These are phyloP conservation scores for Pseudobourletiella spinata DNA, from an alignment of 1,140 invertebrate genomes.

Conservation along the genomic window DNA sequence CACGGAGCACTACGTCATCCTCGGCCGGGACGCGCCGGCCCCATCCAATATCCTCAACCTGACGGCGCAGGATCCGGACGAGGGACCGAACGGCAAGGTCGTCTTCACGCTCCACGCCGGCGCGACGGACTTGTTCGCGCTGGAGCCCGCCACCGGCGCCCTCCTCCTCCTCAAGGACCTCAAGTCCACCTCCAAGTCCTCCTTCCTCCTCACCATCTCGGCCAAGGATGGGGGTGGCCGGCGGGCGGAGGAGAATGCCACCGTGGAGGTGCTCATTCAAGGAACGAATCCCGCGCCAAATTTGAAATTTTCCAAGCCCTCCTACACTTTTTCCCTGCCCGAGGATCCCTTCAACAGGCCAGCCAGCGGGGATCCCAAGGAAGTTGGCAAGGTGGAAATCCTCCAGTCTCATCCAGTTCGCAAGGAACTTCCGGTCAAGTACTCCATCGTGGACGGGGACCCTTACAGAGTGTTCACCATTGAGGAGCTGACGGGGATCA, in stretches of 20 bases:
- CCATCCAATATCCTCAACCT: constrained; percentile 62
- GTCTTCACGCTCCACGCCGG: constrained; percentile 60
- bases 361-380: constrained; percentile 62
- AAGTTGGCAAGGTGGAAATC: constrained; percentile 67
- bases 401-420: constrained; percentile 36
- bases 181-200: constrained; percentile 42
- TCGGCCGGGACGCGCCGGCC: constrained; percentile 54
- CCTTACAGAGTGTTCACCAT: constrained; percentile 66
- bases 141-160: constrained; percentile 66
- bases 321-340: constrained; percentile 15
- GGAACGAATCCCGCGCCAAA: constrained; percentile 44
- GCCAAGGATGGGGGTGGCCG: constrained; percentile 69
- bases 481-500: constrained; percentile 63
- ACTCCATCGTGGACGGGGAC: constrained; percentile 76
- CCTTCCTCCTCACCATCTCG: constrained; percentile 60
- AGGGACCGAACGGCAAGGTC: constrained; percentile 70
- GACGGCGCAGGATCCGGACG: constrained; percentile 66
- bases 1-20: constrained; percentile 61
- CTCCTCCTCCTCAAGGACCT: constrained; percentile 57
- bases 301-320: constrained; percentile 30
- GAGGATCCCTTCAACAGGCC: constrained; percentile 52
- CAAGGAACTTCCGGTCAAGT: constrained; percentile 49
- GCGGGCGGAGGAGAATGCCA: constrained; percentile 57
- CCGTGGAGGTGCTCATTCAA: constrained; percentile 69
- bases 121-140: constrained; percentile 64